Conservation (phyloP, 2,797 vertebrate genomes). For the Chrosomus eos region DNA sequence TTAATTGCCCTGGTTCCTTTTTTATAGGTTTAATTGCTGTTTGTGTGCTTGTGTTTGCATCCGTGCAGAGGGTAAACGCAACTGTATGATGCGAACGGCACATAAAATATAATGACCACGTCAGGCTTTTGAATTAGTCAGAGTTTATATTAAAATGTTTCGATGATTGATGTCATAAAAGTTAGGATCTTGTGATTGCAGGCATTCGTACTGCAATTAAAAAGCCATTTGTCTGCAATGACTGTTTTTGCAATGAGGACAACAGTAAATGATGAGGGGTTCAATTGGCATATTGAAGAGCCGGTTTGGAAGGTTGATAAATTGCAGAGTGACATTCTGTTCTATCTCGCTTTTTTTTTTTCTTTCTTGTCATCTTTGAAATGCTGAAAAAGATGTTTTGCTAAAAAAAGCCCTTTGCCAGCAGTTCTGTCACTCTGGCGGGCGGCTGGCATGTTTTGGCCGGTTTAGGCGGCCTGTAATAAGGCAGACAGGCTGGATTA, state of each 20-base stretch:
- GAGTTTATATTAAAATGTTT: slow-evolving; percentile 50
- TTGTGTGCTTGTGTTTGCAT: slow-evolving; percentile 34
- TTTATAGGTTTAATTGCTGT: slow-evolving; percentile 43
- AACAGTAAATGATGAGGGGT: slow-evolving; percentile 1
- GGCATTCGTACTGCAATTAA: slow-evolving; percentile 28
- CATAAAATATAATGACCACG: slow-evolving; percentile 42
- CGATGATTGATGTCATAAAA: slow-evolving; percentile 64
- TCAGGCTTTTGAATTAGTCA: slow-evolving; percentile 32
- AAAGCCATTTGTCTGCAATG: slow-evolving; percentile 37
- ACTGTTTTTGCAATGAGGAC: slow-evolving; percentile 22
- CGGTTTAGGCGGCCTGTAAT: slow-evolving; percentile 66
- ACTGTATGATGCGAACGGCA: slow-evolving; percentile 2
- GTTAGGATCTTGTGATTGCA: slow-evolving; percentile 44
- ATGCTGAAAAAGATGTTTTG: slow-evolving; percentile 46
- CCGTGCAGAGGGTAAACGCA: slow-evolving; percentile 18
- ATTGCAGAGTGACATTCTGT: background rate
- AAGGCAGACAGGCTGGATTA: slow-evolving; percentile 66
- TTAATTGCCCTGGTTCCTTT: slow-evolving; percentile 23
- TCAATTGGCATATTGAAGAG: slow-evolving; percentile 25
- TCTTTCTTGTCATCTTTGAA: background rate
- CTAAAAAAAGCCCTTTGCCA: slow-evolving; percentile 52
- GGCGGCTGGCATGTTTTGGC: slow-evolving; percentile 55
- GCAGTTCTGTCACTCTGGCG: slow-evolving; percentile 59
- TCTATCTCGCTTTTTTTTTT: background rate
- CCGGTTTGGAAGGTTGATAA: background rate